Evolutionary conservation across 2,113 vertebrate species (phyloP), one percentile per base, ranked within the genome.

Genomic region (Australoheros scitulus): DNA sequence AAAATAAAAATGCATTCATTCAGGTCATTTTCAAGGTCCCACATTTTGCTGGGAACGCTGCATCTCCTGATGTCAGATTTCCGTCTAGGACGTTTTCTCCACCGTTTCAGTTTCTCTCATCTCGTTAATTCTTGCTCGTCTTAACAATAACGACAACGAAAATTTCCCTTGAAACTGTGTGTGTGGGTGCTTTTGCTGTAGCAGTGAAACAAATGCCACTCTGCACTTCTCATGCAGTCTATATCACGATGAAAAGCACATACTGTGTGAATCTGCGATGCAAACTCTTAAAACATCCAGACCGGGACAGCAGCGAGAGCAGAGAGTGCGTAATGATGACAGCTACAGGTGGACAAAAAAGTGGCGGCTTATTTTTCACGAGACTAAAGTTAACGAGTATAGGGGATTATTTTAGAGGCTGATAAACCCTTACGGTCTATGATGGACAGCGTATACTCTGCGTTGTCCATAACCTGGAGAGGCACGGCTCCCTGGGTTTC

Each of bases 381-480:
- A 41, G 8, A n/a, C 3, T 52, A 11, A 3, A 20, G 14, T 82
- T 60, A 85, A 4, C 59, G 14, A 18, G 26, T 43, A 41, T 38
- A 70, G 1, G 80, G 38, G 43, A 57, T 81, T 2, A 72, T 58
- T 8, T 68, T 89, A n/a, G 87, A 79, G 52, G 26, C 55, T 2
- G 87, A 58, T 11, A 83, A 41, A 26, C 89, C 91, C 80, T 87
- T 88, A 0, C 82, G 83, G 79, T 93, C 90, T 26, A 92, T 83
- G 52, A 92, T 83, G 50, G 94, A 92, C 14, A 92, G 83, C 41
- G 76, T 79, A 59, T 87, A 91, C 15, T 93, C 90, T 2, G 76
- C 91, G n/a, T 87, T 93, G 58, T 90, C 92, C 24, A 90, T 63
- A 3, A 86, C 80, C 34, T 94, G 92, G 20, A 95, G 92, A 11